These are phyloP conservation scores for Drosophila macrospina DNA, from an alignment of 2,888 invertebrate genomes.

Conservation along the genomic window DNA sequence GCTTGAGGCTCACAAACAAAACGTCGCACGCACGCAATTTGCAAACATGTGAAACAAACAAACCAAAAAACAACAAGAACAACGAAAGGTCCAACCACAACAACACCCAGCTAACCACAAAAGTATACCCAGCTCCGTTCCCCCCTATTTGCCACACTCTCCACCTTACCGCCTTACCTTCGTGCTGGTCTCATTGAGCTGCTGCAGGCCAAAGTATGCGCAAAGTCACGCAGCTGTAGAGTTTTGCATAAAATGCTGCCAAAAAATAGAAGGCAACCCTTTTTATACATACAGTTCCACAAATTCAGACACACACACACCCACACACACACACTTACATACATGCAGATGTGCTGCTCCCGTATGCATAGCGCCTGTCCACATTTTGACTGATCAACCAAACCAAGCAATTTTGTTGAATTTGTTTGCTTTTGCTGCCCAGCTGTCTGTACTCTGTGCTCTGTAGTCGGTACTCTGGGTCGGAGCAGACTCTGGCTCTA, in stretches of 20 bases:
- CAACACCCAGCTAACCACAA: conserved; percentile 63
- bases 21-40: conserved; percentile 66
- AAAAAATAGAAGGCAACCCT: conserved; percentile 44
- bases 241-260: conserved; percentile 65
- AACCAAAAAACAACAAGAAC: conserved; percentile 28
- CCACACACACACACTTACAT: conserved; percentile 7
- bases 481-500: conserved; percentile 4
- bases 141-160: not conserved
- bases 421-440: conserved; percentile 40
- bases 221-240: conserved; percentile 58
- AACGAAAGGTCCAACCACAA: conserved; percentile 33
- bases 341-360: not conserved
- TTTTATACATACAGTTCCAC: conserved; percentile 16
- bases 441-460: not conserved
- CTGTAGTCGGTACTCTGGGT: not conserved
- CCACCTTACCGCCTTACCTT: not conserved
- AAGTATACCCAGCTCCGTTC: conserved; percentile 19
- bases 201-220: conserved; percentile 52
- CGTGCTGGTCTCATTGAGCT: conserved; percentile 3
- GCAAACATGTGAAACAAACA: conserved; percentile 75
- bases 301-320: conserved; percentile 9
- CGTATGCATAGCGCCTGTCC: conserved; percentile 22
- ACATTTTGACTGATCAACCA: conserved; percentile 57
- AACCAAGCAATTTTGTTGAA: conserved; percentile 64
- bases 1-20: conserved; percentile 69